Evolutionary conservation across 2,113 vertebrate species (phyloP).

Genomic region (Hemichromis elongatus): DNA sequence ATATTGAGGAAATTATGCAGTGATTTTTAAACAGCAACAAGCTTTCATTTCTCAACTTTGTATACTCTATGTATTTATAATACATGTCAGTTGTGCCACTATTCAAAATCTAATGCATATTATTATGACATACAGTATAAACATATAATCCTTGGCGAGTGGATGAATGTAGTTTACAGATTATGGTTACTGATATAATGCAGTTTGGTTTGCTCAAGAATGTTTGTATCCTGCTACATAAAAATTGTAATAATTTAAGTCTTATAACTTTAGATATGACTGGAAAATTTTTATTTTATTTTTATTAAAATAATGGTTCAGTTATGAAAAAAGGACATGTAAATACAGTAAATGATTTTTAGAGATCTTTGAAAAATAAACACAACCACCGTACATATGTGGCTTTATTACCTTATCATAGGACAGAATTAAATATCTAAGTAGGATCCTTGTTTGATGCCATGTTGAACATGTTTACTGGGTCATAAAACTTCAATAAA

Average conservation of each 20-base stretch:
- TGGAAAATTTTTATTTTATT: not conserved
- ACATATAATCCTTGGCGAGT: fast-evolving
- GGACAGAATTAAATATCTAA: not conserved
- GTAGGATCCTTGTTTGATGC: not conserved
- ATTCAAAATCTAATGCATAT: fast-evolving
- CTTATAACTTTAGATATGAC: fast-evolving
- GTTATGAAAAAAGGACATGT: fast-evolving
- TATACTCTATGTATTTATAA: not conserved
- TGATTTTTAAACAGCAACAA: not conserved
- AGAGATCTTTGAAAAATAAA: no score
- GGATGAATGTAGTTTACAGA: not conserved
- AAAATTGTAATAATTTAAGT: not conserved
- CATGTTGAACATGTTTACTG: not conserved
- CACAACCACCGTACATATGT: not conserved
- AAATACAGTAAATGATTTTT: no score
- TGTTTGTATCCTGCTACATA: not conserved
- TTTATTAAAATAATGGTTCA: no score
- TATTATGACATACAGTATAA: not conserved
- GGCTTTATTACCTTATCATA: no score
- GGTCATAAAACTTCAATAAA: not conserved
- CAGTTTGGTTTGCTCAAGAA: not conserved
- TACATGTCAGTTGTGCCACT: not conserved
- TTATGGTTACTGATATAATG: not conserved
- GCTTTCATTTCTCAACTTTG: fast-evolving
- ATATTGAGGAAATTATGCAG: not conserved